These are phyloP conservation scores for Oostethus manadensis DNA, from an alignment of 2,113 vertebrate genomes.

Conservation along the genomic window DNA sequence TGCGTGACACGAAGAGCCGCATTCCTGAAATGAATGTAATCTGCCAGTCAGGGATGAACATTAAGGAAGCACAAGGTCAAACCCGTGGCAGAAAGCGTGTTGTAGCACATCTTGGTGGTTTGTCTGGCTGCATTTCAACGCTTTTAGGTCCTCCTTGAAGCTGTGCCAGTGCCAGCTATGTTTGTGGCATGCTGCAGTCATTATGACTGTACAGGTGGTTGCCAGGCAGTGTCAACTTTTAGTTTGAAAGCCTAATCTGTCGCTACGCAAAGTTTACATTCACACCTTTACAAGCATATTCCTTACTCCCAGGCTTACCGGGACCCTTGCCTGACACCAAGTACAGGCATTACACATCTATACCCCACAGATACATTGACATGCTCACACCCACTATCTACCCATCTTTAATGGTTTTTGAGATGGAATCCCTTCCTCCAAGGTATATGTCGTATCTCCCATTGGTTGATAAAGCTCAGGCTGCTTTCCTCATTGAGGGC, in stretches of 20 bases:
- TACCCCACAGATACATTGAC: not conserved
- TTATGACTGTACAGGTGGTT: conserved; percentile 16
- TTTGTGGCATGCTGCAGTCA: conserved; percentile 8
- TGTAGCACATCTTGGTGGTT: conserved; percentile 9
- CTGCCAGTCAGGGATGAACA: conserved; percentile 5
- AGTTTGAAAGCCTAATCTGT: not conserved
- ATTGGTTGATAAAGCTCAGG: not conserved
- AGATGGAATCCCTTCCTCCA: not conserved
- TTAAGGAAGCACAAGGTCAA: conserved; percentile 9
- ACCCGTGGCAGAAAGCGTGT: conserved; percentile 9
- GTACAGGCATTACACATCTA: not conserved
- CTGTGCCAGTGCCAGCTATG: conserved; percentile 2
- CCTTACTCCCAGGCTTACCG: not conserved
- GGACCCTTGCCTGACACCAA: not conserved
- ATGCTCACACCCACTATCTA: too few relatives aligned
- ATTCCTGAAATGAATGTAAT: conserved; percentile 14
- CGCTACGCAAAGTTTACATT: not conserved
- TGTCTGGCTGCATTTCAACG: conserved; percentile 10
- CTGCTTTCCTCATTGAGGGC: conserved; percentile 21
- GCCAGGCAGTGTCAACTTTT: not conserved
- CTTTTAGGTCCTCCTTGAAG: not conserved
- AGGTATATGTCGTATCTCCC: not conserved
- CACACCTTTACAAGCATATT: not conserved
- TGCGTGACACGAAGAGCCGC: conserved; percentile 6
- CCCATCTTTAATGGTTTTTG: not conserved